These are phyloP conservation scores for Nemurella pictetii DNA, from an alignment of 2,888 invertebrate species.

Conservation along the genomic window DNA sequence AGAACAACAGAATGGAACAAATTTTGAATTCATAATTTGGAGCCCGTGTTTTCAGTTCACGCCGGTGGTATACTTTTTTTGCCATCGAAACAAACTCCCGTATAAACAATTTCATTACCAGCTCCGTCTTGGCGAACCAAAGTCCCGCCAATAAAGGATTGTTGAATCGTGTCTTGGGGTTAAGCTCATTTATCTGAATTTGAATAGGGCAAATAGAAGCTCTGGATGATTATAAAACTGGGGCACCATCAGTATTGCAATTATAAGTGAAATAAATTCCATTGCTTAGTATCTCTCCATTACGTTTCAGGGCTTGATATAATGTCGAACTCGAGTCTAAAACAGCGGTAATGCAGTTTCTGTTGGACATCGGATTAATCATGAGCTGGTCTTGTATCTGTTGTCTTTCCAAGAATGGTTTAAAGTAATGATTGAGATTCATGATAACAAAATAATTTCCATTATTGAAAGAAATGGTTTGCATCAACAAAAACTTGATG, in stretches of 20 bases:
- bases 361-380: no score
- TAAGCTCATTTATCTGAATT: neutral
- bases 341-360: no score
- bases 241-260: constrained; percentile 13
- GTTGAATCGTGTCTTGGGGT: neutral
- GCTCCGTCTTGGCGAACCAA: constrained; percentile 8
- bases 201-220: constrained; percentile 5
- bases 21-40: neutral
- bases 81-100: neutral
- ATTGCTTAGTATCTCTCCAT: neutral
- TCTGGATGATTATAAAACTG: neutral
- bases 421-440: no score
- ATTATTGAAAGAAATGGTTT: no score
- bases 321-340: no score
- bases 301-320: no score
- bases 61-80: neutral
- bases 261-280: neutral
- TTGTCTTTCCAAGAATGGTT: no score
- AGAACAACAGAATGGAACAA: constrained; percentile 22
- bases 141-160: neutral
- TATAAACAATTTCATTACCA: neutral
- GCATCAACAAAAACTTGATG: no score
- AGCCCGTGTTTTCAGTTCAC: neutral
- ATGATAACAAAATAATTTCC: no score
- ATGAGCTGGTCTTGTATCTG: no score